Evolutionary conservation across 2,113 vertebrate species (phyloP).

Genomic region (Kryptolebias marmoratus): DNA sequence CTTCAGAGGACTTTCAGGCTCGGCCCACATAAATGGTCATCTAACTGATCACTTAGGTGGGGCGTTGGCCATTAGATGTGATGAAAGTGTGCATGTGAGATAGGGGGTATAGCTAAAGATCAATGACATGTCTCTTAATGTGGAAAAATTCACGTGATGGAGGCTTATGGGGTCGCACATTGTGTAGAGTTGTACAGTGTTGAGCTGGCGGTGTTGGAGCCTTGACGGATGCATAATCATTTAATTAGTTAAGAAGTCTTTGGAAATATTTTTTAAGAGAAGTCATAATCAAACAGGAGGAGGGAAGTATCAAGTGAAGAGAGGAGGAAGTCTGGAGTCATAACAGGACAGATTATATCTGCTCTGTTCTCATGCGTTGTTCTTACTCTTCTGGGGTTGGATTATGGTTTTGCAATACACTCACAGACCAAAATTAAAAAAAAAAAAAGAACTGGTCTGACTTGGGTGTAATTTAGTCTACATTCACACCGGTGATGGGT

Average conservation of each 20-base stretch:
- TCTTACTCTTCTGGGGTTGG: neutral
- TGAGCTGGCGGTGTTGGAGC: neutral
- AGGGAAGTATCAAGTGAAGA: slow-evolving; percentile 23
- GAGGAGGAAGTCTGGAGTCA: neutral
- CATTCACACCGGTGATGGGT: too few species aligned
- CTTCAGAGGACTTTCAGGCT: slow-evolving; percentile 15
- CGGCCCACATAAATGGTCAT: slow-evolving; percentile 11
- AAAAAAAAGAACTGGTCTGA: too few species aligned
- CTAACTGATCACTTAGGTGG: slow-evolving; percentile 40
- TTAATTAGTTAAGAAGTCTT: slow-evolving; percentile 54
- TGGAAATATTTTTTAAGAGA: neutral
- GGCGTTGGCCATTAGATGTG: slow-evolving; percentile 15
- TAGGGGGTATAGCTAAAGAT: slow-evolving; percentile 35
- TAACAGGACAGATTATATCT: slow-evolving; percentile 17
- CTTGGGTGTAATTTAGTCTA: too few species aligned
- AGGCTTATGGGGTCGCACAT: slow-evolving; percentile 7
- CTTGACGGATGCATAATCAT: slow-evolving; percentile 38
- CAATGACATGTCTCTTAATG: slow-evolving; percentile 48
- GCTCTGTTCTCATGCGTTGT: neutral
- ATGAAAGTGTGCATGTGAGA: slow-evolving; percentile 25
- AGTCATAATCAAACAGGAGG: slow-evolving; percentile 22
- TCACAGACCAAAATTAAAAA: too few species aligned
- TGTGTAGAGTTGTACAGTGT: neutral
- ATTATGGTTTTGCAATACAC: neutral
- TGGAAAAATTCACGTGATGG: slow-evolving; percentile 56